These are phyloP conservation scores for Zapornia atra DNA, from an alignment of 2,113 vertebrate species.

Conservation along the genomic window DNA sequence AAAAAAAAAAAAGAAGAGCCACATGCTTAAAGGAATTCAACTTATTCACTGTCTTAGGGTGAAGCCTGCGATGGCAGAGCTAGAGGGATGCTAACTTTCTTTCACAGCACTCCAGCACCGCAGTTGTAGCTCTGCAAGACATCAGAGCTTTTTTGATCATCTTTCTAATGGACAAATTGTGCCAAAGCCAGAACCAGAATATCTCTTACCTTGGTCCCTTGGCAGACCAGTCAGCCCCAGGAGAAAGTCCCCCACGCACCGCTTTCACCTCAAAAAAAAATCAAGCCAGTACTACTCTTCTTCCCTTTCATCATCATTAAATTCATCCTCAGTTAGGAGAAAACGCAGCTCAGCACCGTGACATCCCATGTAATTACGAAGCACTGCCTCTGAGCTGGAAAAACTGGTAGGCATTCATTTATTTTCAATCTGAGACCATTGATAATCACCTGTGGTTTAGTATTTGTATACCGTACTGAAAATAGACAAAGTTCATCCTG, in stretches of 20 bases:
- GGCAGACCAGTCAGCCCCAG: not conserved
- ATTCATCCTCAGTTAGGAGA: not conserved
- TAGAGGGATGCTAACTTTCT: not conserved
- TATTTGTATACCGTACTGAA: not conserved
- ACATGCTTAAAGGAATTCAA: not conserved
- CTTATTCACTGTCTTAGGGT: not conserved
- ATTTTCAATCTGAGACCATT: not conserved
- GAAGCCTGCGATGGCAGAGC: not conserved
- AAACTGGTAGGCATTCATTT: not conserved
- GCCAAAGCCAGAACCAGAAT: not conserved
- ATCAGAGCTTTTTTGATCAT: not conserved
- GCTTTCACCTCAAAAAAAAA: not conserved
- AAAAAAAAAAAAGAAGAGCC: not conserved
- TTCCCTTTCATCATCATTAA: not conserved
- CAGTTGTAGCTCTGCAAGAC: not conserved
- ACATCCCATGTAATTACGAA: not conserved
- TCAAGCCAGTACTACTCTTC: not conserved
- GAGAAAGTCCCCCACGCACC: not conserved
- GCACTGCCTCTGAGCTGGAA: not conserved
- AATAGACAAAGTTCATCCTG: slow-evolving; percentile 58
- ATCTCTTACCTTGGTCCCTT: not conserved
- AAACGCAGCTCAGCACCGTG: not conserved
- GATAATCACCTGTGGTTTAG: slow-evolving; percentile 64
- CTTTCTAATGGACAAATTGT: not conserved
- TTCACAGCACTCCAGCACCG: not conserved